Percentiles rank a stretch among this genome's conserved stretches.
Evolutionary conservation across 1,140 invertebrate genomes (phyloP).

Genomic region (Papilio xuthus): DNA sequence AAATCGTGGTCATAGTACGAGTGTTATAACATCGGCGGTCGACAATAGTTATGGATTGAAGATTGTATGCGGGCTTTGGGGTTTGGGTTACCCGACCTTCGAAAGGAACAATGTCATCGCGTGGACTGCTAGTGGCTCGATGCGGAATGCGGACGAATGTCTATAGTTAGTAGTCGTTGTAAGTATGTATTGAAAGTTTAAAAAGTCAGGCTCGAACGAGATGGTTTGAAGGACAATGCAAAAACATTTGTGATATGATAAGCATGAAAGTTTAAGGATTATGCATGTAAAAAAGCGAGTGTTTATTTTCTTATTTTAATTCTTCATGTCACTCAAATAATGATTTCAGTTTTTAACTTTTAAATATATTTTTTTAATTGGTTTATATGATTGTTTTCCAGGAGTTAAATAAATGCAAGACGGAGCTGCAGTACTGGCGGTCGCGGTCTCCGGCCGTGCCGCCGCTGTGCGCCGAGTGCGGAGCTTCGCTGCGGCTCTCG

Average conservation of each 20-base stretch:
- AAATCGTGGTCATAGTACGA: neutral
- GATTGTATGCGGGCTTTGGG: neutral
- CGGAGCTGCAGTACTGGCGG: conserved; percentile 93
- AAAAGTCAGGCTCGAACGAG: neutral
- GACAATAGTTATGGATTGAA: neutral
- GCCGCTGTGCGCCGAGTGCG: conserved; percentile 73
- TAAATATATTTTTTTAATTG: neutral
- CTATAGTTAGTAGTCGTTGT: neutral
- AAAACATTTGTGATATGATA: neutral
- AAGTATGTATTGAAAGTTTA: neutral
- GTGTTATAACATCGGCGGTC: neutral
- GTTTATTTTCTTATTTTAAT: neutral
- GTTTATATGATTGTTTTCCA: conserved; percentile 54
- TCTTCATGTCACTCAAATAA: neutral
- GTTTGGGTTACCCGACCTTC: neutral
- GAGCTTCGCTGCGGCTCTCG: conserved; percentile 66
- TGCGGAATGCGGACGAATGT: neutral
- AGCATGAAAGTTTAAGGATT: neutral
- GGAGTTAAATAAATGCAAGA: conserved; percentile 95
- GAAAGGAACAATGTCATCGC: neutral
- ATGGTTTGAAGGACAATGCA: neutral
- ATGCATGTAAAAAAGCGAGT: neutral
- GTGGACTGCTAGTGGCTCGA: neutral
- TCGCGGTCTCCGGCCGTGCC: conserved; percentile 89
- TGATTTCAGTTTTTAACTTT: neutral